Evolutionary conservation across 2,888 invertebrate genomes (phyloP).

Genomic region (Liposcelis brunnea): DNA sequence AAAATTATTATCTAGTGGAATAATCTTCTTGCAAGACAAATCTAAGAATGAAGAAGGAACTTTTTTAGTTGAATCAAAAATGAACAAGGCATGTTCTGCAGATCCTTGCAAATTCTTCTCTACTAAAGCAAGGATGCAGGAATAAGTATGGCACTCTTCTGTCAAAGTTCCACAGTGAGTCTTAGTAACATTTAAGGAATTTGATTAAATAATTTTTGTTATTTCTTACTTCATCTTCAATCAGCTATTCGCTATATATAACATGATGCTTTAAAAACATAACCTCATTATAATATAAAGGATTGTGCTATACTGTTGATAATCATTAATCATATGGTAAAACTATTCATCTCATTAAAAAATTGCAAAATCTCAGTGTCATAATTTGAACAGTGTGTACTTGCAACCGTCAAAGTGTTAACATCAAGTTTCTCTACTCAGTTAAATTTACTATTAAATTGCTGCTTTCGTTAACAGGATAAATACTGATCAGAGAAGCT

Average conservation of each 20-base stretch:
- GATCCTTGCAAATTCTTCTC: conserved; percentile 27
- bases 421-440: too few relatives aligned
- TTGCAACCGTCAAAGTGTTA: too few relatives aligned
- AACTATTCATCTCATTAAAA: too few relatives aligned
- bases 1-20: conserved; percentile 65
- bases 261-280: too few relatives aligned
- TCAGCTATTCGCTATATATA: not conserved
- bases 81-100: conserved; percentile 35
- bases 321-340: too few relatives aligned
- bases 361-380: too few relatives aligned
- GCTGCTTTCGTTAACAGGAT: too few relatives aligned
- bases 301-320: too few relatives aligned
- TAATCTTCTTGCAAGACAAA: conserved; percentile 59
- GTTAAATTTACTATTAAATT: too few relatives aligned
- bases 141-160: conserved; percentile 32
- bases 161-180: conserved; percentile 30
- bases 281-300: too few relatives aligned
- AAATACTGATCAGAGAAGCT: too few relatives aligned
- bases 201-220: conserved; percentile 8
- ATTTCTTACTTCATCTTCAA: conserved; percentile 11
- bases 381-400: too few relatives aligned
- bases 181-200: conserved; percentile 17
- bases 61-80: conserved; percentile 37
- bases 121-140: conserved; percentile 38
- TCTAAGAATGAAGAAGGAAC: conserved; percentile 58